A percentile compares a stretch with the other conserved stretches of the same genome.
Evolutionary conservation across 2,797 vertebrate genomes (phyloP).

Genomic region (Acanthurus tractus): DNA sequence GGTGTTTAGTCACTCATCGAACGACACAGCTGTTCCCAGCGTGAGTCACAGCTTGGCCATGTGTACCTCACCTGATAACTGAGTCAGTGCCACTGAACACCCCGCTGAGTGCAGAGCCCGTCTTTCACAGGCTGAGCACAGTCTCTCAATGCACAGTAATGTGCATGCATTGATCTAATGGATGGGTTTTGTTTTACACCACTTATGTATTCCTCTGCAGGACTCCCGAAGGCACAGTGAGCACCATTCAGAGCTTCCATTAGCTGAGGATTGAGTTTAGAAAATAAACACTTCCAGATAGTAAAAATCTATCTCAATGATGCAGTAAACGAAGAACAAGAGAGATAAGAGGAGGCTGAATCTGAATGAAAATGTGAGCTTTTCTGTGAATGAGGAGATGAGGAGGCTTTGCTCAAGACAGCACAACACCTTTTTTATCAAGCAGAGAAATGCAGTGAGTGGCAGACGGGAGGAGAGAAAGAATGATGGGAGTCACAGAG

Average conservation of each 20-base stretch:
- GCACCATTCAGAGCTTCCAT: slow-evolving; percentile 38
- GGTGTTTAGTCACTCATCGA: slow-evolving; percentile 38
- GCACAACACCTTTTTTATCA: slow-evolving; percentile 35
- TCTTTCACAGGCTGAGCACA: slow-evolving; percentile 31
- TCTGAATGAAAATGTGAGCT: slow-evolving; percentile 22
- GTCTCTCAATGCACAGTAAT: slow-evolving; percentile 20
- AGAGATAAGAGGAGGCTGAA: slow-evolving; percentile 4
- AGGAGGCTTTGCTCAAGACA: slow-evolving; percentile 30
- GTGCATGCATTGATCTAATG: slow-evolving; percentile 45
- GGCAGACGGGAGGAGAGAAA: slow-evolving; percentile 44
- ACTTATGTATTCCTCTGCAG: slow-evolving; percentile 49
- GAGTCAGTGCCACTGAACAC: slow-evolving; percentile 27
- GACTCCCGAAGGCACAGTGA: slow-evolving; percentile 52
- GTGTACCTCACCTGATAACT: slow-evolving; percentile 50
- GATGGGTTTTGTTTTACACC: slow-evolving; percentile 50
- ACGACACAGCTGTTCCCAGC: slow-evolving; percentile 48
- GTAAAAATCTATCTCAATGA: slow-evolving; percentile 3
- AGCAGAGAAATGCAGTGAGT: slow-evolving; percentile 33
- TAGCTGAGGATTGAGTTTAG: slow-evolving; percentile 42
- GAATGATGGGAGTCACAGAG: slow-evolving; percentile 47
- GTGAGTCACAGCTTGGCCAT: slow-evolving; percentile 48
- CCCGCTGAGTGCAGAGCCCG: slow-evolving; percentile 17
- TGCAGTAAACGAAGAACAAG: slow-evolving; percentile 29
- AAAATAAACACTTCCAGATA: slow-evolving; percentile 36
- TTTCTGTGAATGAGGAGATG: slow-evolving; percentile 35